Evolutionary conservation across 2,797 vertebrate species (phyloP), one percentile per base, ranked within the genome.

Genomic region (Acropternis orthonyx): DNA sequence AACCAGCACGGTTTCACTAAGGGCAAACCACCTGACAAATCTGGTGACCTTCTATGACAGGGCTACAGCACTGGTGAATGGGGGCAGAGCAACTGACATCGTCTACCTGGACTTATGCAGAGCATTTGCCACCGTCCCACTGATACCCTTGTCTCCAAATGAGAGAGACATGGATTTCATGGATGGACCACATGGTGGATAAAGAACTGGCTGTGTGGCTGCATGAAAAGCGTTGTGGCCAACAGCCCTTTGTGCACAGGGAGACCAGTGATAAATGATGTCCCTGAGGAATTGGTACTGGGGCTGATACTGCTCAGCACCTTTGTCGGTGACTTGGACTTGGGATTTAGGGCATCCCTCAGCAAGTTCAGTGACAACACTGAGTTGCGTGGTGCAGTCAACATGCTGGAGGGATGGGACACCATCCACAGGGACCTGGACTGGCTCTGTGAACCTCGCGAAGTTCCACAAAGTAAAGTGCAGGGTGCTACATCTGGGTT

Each of bases 231-330:
- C 19, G 7, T 3, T 41, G 8, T 41, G 41, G 30, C 3, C 23
- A 48, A 56, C 16, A 34, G 59, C 30, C 63, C 41, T 9, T n/a
- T 10, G 23, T 63, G 19, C 49, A 28, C 10, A 21, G 9, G 8
- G 23, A 55, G 28, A n/a, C 41, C 28, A 46, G 28, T 15, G 49
- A 30, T 4, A 27, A 72, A 27, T 2, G 5, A n/a, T 62, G 39
- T 8, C 24, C 28, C 34, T 20, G 14, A 11, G 58, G 39, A 15
- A 9, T 20, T 0, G 1, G n/a, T 23, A 12, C 28, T 23, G 12
- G 23, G 49, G 32, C 44, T 1, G 4, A 8, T 9, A n/a, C 9
- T 23, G 48, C 14, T 27, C 67, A 62, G 21, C n/a, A 27, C 18
- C 18, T 48, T 20, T 48, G 23, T 1, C 9, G 1, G 41, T 20